Evolutionary conservation across 2,888 invertebrate species (phyloP), one percentile per base, ranked within the genome.

Genomic region (Galeruca laticollis): DNA sequence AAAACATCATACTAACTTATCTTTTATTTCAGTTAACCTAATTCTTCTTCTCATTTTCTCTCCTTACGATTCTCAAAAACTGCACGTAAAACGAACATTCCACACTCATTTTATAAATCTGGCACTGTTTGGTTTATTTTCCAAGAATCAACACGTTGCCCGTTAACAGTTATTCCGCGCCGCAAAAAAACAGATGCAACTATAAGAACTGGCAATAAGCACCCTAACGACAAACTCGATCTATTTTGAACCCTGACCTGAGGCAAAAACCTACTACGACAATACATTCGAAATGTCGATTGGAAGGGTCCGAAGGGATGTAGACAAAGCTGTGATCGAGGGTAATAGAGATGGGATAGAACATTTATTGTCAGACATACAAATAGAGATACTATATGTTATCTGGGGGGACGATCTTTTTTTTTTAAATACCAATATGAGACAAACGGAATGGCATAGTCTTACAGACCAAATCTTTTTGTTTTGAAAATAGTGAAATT

Each of bases 231-330:
- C 56, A 26, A 21, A 26, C 65, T 40, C 35, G 51, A 52, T 43
- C 54, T 67, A 35, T 63, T 63, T 63, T 54, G 51, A 70, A 73
- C 73, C 75, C 73, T 73, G 75, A 75, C 75, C 75, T 73, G 70
- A 69, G 65, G 57, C 70, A 73, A 70, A 60, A 63, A 63, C 21
- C 26, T 15, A 20, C 54, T 9, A n/a, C 51, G 37, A 52, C 37
- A n/a, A 31, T 56, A 54, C 51, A 54, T 43, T 63, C 10, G 13
- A 40, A 62, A 54, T 15, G 37, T 60, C 37, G 43, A 60, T 40
- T 15, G 40, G 57, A 20, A 31, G 21, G 15, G 43, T 40, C 56
- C 35, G 56, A 57, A 57, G 56, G 56, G 60, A 40, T 60, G 37
- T 40, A 37, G 40, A 31, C 40, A 60, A 20, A 57, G 21, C 3